Evolutionary conservation across 2,113 vertebrate species (phyloP).

Genomic region (Platichthys flesus): DNA sequence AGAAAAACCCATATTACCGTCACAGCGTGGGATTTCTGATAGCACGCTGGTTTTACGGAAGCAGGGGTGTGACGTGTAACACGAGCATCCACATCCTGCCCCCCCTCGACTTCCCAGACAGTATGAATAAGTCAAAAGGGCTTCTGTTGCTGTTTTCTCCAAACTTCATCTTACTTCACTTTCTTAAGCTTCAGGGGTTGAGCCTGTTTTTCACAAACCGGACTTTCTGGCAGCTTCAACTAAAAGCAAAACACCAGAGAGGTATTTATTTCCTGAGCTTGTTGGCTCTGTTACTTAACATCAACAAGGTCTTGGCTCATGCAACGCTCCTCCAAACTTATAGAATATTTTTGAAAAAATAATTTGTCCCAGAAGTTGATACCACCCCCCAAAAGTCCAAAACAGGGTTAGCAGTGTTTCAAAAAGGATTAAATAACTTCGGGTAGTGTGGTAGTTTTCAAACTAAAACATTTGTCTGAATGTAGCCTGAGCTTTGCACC

Average conservation of each 20-base stretch:
- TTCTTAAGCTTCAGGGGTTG: background rate
- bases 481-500: too few relatives aligned
- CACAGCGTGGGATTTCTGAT: background rate
- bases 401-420: too few relatives aligned
- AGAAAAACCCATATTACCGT: too few relatives aligned
- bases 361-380: too few relatives aligned
- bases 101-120: background rate
- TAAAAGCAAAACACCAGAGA: too few relatives aligned
- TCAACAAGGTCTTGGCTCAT: background rate
- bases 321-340: too few relatives aligned
- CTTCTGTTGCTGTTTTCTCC: slow-evolving; percentile 2
- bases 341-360: too few relatives aligned
- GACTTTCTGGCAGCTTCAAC: too few relatives aligned
- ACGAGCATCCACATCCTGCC: background rate
- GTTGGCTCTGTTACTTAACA: background rate
- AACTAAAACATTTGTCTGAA: too few relatives aligned
- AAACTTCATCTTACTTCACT: background rate
- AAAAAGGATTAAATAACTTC: too few relatives aligned
- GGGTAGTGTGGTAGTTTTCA: too few relatives aligned
- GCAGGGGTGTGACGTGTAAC: background rate
- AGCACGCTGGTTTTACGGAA: background rate
- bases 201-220: background rate
- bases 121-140: background rate
- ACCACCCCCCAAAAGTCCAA: too few relatives aligned
- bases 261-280: background rate